These are phyloP conservation scores for Drosophila subpulchrella DNA, from an alignment of 1,140 invertebrate species.

Conservation along the genomic window DNA sequence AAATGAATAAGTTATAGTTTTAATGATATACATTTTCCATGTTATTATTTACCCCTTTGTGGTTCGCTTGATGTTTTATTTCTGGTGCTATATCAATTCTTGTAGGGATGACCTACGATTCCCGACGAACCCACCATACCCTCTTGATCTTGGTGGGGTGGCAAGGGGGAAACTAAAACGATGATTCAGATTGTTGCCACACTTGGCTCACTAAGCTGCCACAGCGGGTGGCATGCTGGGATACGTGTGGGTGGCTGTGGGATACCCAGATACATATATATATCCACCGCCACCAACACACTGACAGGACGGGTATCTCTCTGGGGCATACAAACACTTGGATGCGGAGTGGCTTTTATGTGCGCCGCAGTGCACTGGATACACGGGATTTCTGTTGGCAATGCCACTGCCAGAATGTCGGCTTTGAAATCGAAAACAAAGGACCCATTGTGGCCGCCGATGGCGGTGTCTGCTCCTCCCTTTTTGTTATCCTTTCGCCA, in stretches of 20 bases:
- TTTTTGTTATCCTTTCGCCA: slow-evolving; percentile 38
- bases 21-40: too few species aligned
- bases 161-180: slow-evolving; percentile 51
- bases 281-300: slow-evolving; percentile 23
- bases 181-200: slow-evolving; percentile 79
- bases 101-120: not conserved
- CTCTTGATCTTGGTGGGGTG: slow-evolving; percentile 8
- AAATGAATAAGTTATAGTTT: too few species aligned
- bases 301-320: slow-evolving; percentile 25
- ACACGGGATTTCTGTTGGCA: slow-evolving; percentile 58
- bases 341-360: slow-evolving; percentile 70
- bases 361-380: slow-evolving; percentile 67
- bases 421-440: slow-evolving; percentile 70
- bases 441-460: slow-evolving; percentile 47
- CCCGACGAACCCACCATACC: slow-evolving; percentile 3
- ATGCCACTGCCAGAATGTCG: slow-evolving; percentile 71
- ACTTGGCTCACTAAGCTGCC: slow-evolving; percentile 60
- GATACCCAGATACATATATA: not conserved
- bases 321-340: slow-evolving; percentile 65
- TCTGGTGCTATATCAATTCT: not conserved
- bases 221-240: slow-evolving; percentile 26
- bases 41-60: not conserved
- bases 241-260: slow-evolving; percentile 12
- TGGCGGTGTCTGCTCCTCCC: slow-evolving; percentile 24
- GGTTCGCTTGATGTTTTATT: not conserved